These are phyloP conservation scores for Operophtera brumata DNA, from an alignment of 2,888 invertebrate genomes.

Conservation along the genomic window DNA sequence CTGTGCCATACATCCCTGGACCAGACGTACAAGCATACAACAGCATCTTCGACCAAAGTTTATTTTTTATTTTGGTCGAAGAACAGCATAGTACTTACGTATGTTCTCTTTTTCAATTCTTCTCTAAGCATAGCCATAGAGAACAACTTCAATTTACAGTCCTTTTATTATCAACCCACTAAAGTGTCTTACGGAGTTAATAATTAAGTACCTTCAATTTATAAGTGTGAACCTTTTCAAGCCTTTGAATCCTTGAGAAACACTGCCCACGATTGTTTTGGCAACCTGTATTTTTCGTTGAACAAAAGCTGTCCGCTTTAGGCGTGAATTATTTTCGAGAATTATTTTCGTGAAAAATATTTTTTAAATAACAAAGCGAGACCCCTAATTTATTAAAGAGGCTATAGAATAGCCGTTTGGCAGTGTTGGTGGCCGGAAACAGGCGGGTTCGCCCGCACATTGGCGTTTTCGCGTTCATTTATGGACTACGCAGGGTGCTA, in stretches of 20 bases:
- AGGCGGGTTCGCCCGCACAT: neutral
- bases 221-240: slow-evolving; percentile 14
- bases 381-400: slow-evolving; percentile 46
- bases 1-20: too few relatives aligned
- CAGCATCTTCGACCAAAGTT: too few relatives aligned
- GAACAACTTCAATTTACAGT: too few relatives aligned
- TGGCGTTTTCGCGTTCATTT: neutral
- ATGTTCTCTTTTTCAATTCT: too few relatives aligned
- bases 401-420: slow-evolving; percentile 43
- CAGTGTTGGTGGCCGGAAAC: slow-evolving; percentile 33
- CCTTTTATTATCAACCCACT: slow-evolving; percentile 3
- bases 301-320: slow-evolving; percentile 30
- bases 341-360: slow-evolving; percentile 30
- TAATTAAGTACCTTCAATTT: slow-evolving; percentile 21
- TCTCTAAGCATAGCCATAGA: too few relatives aligned
- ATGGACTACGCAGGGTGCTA: neutral
- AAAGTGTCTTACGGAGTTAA: slow-evolving; percentile 9
- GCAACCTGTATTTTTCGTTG: slow-evolving; percentile 20
- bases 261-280: slow-evolving; percentile 7
- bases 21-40: too few relatives aligned
- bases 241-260: slow-evolving; percentile 17
- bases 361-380: slow-evolving; percentile 30
- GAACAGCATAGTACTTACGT: too few relatives aligned
- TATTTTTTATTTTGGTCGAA: too few relatives aligned
- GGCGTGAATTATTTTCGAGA: slow-evolving; percentile 29